Evolutionary conservation across 1,140 invertebrate species (phyloP).

Genomic region (Pentalonia nigronervosa): DNA sequence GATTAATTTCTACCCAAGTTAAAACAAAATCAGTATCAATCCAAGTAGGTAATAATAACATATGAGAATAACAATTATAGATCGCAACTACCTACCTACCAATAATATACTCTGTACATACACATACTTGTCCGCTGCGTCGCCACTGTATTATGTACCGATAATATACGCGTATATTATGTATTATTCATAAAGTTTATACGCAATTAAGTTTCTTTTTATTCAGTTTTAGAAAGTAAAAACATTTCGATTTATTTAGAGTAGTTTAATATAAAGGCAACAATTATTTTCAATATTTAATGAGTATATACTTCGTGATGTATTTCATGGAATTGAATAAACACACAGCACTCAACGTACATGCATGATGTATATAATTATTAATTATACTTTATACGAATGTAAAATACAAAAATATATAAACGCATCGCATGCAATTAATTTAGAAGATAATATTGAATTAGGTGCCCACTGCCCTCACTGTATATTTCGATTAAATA

Average conservation of each 20-base stretch:
- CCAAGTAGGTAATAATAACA: neutral
- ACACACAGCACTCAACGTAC: neutral
- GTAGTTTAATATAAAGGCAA: constrained; percentile 1
- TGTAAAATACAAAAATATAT: neutral
- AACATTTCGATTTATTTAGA: neutral
- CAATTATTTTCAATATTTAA: neutral
- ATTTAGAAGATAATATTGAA: too few species aligned
- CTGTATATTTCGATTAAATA: too few species aligned
- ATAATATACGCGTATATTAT: neutral
- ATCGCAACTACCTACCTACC: neutral
- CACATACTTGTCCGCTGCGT: neutral
- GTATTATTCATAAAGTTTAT: neutral
- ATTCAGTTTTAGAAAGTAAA: neutral
- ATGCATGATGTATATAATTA: neutral
- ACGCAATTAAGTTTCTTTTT: constrained; percentile 17
- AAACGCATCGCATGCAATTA: neutral
- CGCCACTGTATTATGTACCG: neutral
- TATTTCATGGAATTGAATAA: neutral
- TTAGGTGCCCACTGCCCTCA: too few species aligned
- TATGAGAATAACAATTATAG: neutral
- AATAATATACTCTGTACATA: neutral
- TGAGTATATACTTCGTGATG: neutral
- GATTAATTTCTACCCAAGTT: neutral
- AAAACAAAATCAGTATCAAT: constrained; percentile 6
- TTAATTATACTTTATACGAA: neutral